Base-by-base conservation (phyloP, 2,888 invertebrate species). In the Epinotia nisella region DNA sequence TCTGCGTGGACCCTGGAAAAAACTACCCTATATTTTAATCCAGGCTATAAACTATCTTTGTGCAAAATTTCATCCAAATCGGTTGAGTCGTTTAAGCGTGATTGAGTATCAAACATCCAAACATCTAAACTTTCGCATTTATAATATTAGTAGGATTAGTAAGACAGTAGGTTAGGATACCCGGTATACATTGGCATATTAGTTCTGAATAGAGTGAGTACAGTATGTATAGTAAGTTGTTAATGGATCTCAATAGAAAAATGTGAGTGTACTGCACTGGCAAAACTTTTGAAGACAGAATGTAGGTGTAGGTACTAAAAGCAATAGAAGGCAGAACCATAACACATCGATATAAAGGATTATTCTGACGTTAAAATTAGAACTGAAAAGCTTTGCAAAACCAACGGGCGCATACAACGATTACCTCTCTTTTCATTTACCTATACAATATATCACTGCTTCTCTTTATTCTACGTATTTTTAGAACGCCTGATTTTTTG, bases 381-480 rank as follows among this genome's bases (percentile, higher is more conserved):
- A 45, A 45, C 45, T 15, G 45, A 45, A 15, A 13, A 45, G 15
- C 45, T 45, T 45, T 4, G 15, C 45, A 45, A 45, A 15, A 45
- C 13, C 0, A 45, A 15, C 45, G 4, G 4, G 45, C 45, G 15
- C 13, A 41, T 13, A 41, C 13, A 5, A 45, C 15, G 35, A 35
- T 35, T 35, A 45, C 4, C 4, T 45, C 45, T 45, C 4, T 15
- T 45, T 45, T 49, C n/a, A 65, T n/a, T 60, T 69, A 35, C 24
- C 45, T 24, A 19, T 55, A 55, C 62, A 64, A 71, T 51, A 65
- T 51, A 71, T 71, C 51, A 17, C 15, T 51, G 51, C 19, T 56
- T 21, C 19, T 39, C 15, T 70, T 61, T 59, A 71, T 45, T 51
- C 35, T 55, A 60, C 19, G 45, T 60, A 60, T 65, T 13, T 39